Evolutionary conservation across 2,888 invertebrate species (phyloP).

Genomic region (Hartigia nigra): DNA sequence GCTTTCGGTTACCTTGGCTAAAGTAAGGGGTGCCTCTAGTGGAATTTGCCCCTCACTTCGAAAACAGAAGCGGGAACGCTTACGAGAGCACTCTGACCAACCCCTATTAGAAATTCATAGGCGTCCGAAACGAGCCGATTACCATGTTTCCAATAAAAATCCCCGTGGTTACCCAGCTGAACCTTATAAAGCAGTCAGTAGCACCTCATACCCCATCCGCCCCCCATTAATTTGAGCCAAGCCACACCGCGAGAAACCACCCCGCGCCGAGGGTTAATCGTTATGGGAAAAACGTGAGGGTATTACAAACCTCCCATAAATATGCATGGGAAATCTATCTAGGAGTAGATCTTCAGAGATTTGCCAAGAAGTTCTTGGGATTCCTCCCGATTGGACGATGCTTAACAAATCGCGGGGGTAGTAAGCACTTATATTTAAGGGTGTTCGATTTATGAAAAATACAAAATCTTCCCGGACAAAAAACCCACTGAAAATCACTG

Average conservation of each 20-base stretch:
- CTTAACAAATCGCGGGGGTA: not conserved
- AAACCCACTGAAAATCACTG: not conserved
- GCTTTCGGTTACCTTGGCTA: not conserved
- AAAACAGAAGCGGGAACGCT: not conserved
- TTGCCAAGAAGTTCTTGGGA: not conserved
- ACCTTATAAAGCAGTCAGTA: slow-evolving; percentile 23
- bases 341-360: not conserved
- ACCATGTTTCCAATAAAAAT: slow-evolving; percentile 34
- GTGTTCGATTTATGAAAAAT: not conserved
- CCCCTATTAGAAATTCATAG: slow-evolving; percentile 34
- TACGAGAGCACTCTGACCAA: not conserved
- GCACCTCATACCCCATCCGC: slow-evolving; percentile 12
- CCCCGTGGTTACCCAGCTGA: not conserved
- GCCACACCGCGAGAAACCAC: not conserved
- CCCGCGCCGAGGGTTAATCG: slow-evolving; percentile 38
- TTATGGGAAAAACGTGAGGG: slow-evolving; percentile 34
- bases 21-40: not conserved
- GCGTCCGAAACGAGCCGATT: slow-evolving; percentile 41
- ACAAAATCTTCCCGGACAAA: not conserved
- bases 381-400: not conserved
- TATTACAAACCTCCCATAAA: slow-evolving; percentile 33
- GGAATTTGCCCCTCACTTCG: not conserved
- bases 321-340: slow-evolving; percentile 32
- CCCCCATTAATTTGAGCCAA: slow-evolving; percentile 41
- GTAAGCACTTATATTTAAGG: not conserved